Conservation (phyloP, 2,113 vertebrate genomes). For the Ardeotis arabs region DNA sequence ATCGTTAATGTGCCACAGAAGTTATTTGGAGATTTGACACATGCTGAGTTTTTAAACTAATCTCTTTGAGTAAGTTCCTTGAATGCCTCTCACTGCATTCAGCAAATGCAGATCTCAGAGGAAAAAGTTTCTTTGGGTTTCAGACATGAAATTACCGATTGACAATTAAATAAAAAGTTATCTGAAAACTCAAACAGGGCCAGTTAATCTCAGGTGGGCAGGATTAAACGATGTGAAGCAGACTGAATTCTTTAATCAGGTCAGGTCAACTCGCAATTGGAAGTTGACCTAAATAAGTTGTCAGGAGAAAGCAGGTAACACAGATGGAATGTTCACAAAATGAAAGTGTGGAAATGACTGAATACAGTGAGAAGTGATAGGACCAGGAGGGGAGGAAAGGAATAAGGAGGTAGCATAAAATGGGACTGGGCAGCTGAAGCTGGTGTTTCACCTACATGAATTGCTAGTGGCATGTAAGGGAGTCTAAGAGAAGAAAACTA, state of each 20-base stretch:
- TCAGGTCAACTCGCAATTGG: background rate
- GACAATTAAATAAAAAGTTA: background rate
- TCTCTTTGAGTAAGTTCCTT: conserved; percentile 47
- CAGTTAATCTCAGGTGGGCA: background rate
- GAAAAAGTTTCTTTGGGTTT: background rate
- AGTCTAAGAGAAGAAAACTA: background rate
- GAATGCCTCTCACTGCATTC: background rate
- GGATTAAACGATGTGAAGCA: background rate
- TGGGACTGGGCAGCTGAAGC: background rate
- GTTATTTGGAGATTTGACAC: conserved; percentile 56
- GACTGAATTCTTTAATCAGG: background rate
- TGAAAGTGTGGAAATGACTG: background rate
- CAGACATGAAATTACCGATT: background rate
- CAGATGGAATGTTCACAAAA: background rate
- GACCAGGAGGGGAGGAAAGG: background rate
- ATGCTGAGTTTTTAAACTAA: conserved; percentile 54
- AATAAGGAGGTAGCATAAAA: background rate
- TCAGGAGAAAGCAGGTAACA: background rate
- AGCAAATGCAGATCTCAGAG: background rate
- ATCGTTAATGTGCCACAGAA: background rate
- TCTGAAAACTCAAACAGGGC: background rate
- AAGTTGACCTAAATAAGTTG: background rate
- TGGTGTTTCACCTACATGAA: background rate
- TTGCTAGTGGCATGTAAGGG: background rate
- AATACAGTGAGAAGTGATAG: background rate